Evolutionary conservation across 2,113 vertebrate species (phyloP), one percentile per base, ranked within the genome.

Genomic region (Oxyura jamaicensis): DNA sequence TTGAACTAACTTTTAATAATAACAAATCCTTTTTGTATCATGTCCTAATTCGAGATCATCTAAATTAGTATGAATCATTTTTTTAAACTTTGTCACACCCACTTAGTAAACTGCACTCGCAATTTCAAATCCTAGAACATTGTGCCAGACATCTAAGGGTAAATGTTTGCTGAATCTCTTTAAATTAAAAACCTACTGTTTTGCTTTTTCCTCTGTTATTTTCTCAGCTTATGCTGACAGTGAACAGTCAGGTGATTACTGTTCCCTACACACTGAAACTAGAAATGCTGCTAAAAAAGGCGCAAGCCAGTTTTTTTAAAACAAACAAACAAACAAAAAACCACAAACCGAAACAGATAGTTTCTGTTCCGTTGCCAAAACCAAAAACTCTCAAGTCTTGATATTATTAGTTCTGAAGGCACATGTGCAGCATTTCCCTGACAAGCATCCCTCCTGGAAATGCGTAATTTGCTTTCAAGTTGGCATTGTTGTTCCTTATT

Each of bases 81-180:
- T 56, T 44, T 33, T 12, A 75, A 75, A 33, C 48, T 56, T 52
- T 0, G 11, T 48, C 50, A 19, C 53, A 39, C 15, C 29, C 41
- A n/a, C 8, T 13, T 6, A 1, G 22, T 2, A 75, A 67, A 36
- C 46, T 8, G 9, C 3, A 1, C 2, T 48, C 2, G 0, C 29
- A 2, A 9, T 13, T 56, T 39, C 53, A 78, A 72, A 44, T 46
- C 8, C 8, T 50, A 16, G 29, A 11, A 11, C 5, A 11, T n/a
- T 4, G 8, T 2, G 3, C 14, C 3, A 3, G 11, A 50, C 35
- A 46, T 22, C 0, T 0, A n/a, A 8, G 31, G 44, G 53, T 29
- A 53, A 58, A 14, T 3, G 13, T 71, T 21, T 84, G 78, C 26
- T 21, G 44, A 7, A 3, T 19, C 67, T 53, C 62, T 42, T 55